phyloP scores from a whole-genome alignment of 2,888 invertebrate species.

The Norana najaformis region DNA sequence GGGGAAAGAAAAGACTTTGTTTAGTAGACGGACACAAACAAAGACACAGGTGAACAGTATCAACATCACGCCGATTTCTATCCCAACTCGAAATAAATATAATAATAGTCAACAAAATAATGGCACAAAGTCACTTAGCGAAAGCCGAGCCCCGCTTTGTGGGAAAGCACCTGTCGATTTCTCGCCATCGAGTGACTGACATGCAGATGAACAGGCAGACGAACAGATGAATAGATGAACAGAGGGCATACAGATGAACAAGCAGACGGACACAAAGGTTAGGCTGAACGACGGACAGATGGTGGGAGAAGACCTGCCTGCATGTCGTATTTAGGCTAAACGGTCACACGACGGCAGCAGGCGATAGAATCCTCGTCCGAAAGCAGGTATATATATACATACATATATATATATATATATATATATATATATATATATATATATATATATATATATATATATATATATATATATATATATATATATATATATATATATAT shows the following conservation, averaged over 20 bases:
- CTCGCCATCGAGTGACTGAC: background rate
- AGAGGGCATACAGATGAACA: background rate
- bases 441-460: no score
- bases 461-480: no score
- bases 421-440: no score
- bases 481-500: no score
- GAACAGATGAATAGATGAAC: no score
- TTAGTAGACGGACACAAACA: background rate
- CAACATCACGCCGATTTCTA: background rate
- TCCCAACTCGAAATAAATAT: background rate
- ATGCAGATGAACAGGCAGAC: background rate
- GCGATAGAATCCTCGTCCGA: background rate
- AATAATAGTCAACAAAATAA: background rate
- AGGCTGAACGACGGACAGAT: background rate
- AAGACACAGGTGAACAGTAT: no score
- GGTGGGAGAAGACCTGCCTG: background rate
- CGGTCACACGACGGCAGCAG: background rate
- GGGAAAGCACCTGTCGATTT: background rate
- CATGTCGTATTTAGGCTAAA: background rate
- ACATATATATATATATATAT: no score
- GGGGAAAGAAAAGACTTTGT: background rate
- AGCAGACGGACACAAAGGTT: background rate
- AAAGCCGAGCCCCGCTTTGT: background rate
- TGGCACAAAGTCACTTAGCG: background rate
- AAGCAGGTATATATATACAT: no score